Conservation (phyloP, 2,888 invertebrate genomes). For the Ectobius pallidus region DNA sequence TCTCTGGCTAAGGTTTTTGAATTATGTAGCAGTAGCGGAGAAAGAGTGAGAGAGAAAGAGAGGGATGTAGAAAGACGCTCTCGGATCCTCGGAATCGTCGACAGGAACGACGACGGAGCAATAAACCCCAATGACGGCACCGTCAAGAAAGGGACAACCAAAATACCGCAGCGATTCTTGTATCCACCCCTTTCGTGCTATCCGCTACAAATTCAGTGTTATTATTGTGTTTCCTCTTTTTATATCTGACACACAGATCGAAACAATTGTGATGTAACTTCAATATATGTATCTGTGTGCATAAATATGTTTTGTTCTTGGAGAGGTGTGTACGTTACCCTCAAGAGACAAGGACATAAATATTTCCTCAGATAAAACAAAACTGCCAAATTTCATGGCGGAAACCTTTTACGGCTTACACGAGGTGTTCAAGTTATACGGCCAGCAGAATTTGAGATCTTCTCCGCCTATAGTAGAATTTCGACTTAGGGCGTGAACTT, state of each 20-base stretch:
- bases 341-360: too few species aligned
- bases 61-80: not conserved
- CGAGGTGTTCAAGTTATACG: too few species aligned
- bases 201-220: constrained; percentile 3
- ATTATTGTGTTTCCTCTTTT: not conserved
- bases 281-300: not conserved
- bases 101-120: constrained; percentile 6
- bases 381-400: too few species aligned
- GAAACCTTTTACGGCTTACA: too few species aligned
- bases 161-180: not conserved
- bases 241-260: not conserved
- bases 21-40: constrained; percentile 32
- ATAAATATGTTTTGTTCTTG: not conserved
- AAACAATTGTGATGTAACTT: not conserved
- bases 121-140: constrained; percentile 18
- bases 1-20: constrained; percentile 33
- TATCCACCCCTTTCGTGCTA: not conserved
- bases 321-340: not conserved
- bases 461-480: too few species aligned
- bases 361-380: too few species aligned
- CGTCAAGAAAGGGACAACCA: constrained; percentile 19
- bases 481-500: too few species aligned
- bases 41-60: not conserved
- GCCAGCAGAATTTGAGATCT: too few species aligned
- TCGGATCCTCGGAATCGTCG: not conserved